phyloP scores from a whole-genome alignment of 2,797 vertebrate species.

The Oophaga sylvatica region DNA sequence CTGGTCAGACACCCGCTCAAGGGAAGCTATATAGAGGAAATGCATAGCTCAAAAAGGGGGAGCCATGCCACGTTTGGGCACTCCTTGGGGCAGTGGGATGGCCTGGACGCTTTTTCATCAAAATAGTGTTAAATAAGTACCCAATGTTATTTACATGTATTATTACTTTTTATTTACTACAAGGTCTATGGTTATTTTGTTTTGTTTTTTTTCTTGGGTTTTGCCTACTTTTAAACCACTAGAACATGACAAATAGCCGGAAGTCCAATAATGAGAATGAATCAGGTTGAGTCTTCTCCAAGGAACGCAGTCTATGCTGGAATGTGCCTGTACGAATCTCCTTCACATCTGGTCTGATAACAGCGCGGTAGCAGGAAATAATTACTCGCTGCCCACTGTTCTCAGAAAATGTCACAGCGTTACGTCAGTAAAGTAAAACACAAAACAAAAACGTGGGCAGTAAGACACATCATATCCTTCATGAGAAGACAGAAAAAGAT shows the following conservation, averaged over 20 bases:
- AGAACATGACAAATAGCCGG: neutral
- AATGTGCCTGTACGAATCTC: neutral
- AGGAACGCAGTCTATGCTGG: neutral
- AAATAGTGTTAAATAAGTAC: no score
- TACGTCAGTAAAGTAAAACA: neutral
- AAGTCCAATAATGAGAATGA: neutral
- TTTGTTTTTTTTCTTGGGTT: no score
- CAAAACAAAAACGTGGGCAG: neutral
- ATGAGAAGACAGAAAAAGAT: neutral
- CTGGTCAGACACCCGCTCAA: no score
- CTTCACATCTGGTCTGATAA: neutral
- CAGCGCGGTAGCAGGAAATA: neutral
- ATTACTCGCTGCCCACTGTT: slow-evolving; percentile 1
- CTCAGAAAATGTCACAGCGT: neutral
- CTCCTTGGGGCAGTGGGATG: no score
- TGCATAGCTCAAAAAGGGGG: no score
- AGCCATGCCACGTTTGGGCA: no score
- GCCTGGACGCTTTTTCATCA: no score
- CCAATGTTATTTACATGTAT: no score
- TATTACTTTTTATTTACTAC: no score
- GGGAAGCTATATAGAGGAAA: no score
- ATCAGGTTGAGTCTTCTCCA: neutral
- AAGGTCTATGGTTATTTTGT: no score
- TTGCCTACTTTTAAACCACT: neutral
- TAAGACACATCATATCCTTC: neutral